phyloP scores from a whole-genome alignment of 2,113 vertebrate species.

The Antigone vipio region DNA sequence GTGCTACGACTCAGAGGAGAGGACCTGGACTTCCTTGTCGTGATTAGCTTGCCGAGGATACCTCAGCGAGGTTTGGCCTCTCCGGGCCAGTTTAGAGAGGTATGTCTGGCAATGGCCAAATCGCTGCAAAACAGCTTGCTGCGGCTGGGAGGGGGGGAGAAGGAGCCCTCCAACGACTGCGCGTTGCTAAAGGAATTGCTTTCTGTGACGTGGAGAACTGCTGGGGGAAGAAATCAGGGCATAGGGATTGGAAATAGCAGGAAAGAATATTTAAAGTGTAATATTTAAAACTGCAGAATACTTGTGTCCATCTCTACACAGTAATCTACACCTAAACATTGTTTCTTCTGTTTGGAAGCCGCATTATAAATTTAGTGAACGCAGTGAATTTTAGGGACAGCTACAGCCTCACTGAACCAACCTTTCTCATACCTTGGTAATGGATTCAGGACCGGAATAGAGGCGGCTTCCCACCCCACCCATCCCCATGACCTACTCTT shows the following conservation, averaged over 20 bases:
- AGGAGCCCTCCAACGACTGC: neutral
- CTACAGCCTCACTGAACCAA: neutral
- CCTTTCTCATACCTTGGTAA: neutral
- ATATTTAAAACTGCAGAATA: neutral
- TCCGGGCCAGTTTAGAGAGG: neutral
- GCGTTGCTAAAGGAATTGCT: neutral
- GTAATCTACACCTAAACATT: neutral
- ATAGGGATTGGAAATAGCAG: neutral
- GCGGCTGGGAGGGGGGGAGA: neutral
- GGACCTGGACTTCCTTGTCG: neutral
- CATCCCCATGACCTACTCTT: neutral
- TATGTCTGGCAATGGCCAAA: neutral
- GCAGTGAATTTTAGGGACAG: neutral
- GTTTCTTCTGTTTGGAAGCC: neutral
- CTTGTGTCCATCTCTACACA: neutral
- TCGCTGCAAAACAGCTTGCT: neutral
- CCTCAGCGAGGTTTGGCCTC: neutral
- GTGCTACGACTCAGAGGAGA: neutral
- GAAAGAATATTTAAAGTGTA: neutral
- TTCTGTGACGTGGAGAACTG: neutral
- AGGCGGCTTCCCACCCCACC: neutral
- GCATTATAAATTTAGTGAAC: neutral
- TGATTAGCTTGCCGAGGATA: neutral
- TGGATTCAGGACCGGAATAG: neutral
- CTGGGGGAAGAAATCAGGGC: neutral